Conservation (phyloP, 1,140 invertebrate species). For the Hermetia illucens region DNA sequence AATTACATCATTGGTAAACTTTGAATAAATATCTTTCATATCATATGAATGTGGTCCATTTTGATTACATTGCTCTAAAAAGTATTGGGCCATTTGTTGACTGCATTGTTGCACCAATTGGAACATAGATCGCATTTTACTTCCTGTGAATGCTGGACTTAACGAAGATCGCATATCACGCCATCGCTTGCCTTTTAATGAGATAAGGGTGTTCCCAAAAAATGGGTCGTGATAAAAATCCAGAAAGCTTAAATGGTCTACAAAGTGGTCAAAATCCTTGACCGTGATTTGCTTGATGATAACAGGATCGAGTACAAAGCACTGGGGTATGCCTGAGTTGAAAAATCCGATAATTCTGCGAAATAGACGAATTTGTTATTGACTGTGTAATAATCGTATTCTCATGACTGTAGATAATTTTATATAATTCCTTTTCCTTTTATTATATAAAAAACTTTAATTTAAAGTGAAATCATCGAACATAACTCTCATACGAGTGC, state of each 20-base stretch:
- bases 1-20: conserved; percentile 38
- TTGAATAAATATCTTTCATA: conserved; percentile 21
- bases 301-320: conserved; percentile 23
- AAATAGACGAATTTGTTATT: no score
- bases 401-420: no score
- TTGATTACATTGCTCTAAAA: no score
- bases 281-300: conserved; percentile 28
- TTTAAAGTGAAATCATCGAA: no score
- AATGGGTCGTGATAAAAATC: conserved; percentile 28
- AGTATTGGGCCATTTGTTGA: neutral
- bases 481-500: no score
- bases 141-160: conserved; percentile 32
- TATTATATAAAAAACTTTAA: no score
- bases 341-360: conserved; percentile 24
- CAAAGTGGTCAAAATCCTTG: conserved; percentile 32
- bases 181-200: conserved; percentile 35
- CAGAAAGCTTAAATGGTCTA: conserved; percentile 19
- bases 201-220: conserved; percentile 32
- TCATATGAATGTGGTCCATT: no score
- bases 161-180: conserved; percentile 32
- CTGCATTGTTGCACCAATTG: neutral
- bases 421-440: no score
- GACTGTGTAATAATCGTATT: no score
- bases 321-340: conserved; percentile 17
- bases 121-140: conserved; percentile 6